A percentile compares a stretch with the other conserved stretches of the same genome.
Conservation (phyloP, 2,113 vertebrate species). For the Lagopus muta region DNA sequence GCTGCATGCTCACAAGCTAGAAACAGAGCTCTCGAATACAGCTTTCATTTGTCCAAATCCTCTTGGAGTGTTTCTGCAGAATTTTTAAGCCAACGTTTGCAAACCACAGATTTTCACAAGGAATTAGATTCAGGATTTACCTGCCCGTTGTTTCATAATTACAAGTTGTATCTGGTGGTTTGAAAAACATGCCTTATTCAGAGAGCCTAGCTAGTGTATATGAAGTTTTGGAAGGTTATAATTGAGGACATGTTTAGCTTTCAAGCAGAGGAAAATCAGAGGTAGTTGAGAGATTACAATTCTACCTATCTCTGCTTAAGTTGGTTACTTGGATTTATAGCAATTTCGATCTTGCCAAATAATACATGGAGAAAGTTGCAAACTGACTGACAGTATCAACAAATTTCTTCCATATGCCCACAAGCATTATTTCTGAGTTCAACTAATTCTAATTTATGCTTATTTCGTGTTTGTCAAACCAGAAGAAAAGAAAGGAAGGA, state of each 20-base stretch:
- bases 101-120: background rate
- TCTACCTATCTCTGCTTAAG: background rate
- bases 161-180: background rate
- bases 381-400: conserved; percentile 25
- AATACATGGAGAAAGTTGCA: conserved; percentile 18
- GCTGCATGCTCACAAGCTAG: background rate
- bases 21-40: background rate
- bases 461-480: background rate
- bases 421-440: conserved; percentile 54
- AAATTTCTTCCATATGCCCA: conserved; percentile 44
- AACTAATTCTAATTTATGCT: conserved; percentile 64
- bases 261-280: background rate
- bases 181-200: background rate
- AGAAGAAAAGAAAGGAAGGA: background rate
- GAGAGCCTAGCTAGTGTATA: background rate
- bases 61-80: background rate
- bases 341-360: background rate
- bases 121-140: background rate
- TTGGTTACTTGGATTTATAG: background rate
- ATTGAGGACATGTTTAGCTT: background rate
- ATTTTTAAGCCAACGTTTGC: background rate
- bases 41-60: background rate
- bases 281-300: background rate
- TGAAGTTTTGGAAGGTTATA: background rate
- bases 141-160: background rate